Conservation (phyloP, 2,797 vertebrate species). For the Chaetodon trifasciatus region DNA sequence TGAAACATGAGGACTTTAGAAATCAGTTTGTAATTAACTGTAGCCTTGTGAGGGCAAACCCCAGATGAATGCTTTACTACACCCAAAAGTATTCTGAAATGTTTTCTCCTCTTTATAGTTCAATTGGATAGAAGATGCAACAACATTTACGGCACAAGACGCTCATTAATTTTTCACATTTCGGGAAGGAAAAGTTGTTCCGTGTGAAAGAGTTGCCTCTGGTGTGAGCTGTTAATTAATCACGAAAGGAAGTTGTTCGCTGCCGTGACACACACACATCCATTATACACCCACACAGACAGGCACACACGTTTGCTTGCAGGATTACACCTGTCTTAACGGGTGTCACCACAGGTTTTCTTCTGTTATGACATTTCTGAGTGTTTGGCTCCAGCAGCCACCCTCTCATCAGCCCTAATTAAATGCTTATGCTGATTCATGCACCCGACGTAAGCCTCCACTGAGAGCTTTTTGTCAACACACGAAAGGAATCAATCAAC, state of each 20-base stretch:
- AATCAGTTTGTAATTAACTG: constrained; percentile 26
- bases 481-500: constrained; percentile 52
- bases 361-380: constrained; percentile 52
- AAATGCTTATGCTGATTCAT: constrained; percentile 67
- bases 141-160: constrained; percentile 19
- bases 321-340: constrained; percentile 60
- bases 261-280: constrained; percentile 30
- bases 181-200: constrained; percentile 22
- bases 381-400: constrained; percentile 33
- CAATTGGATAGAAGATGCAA: constrained; percentile 7
- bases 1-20: constrained; percentile 28
- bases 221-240: constrained; percentile 54
- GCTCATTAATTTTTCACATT: constrained; percentile 45
- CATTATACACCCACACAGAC: constrained; percentile 10
- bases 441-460: constrained; percentile 37
- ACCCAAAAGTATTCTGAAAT: background rate
- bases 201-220: constrained; percentile 15
- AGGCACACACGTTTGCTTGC: constrained; percentile 9
- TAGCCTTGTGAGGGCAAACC: constrained; percentile 1
- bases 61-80: constrained; percentile 12
- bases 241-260: constrained; percentile 40
- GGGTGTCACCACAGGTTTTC: constrained; percentile 47
- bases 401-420: constrained; percentile 67
- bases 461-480: constrained; percentile 52
- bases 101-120: background rate